Base-by-base conservation (phyloP, 2,113 vertebrate genomes). In the Empidonax alnorum region DNA sequence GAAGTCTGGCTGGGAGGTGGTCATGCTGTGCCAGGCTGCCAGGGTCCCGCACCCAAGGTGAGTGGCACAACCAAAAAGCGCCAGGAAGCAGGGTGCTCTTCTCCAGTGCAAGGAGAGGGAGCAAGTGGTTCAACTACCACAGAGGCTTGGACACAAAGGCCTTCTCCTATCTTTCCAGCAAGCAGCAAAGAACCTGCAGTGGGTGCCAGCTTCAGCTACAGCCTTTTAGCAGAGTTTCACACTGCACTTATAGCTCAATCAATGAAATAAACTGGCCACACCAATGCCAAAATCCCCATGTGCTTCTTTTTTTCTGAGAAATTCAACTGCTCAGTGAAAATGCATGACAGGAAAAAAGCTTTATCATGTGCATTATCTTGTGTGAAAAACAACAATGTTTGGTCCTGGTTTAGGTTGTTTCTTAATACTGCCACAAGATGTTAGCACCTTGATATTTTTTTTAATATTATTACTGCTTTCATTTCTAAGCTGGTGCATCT, bases 121-220 rank as follows among this genome's bases (percentile, higher is more conserved):
- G 21, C 33, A n/a, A 42, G 61, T 0, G 1, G 23, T 14, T 14
- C 2, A 3, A 14, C 20, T 39, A 61, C 27, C 25, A n/a, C 1
- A 2, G 59, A 37, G 39, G 21, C 27, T 49, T 2, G 1, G 31
- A 42, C 46, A 66, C 2, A 1, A 1, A 3, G 0, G 1, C 44
- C 35, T 61, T 35, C 22, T 39, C 33, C 33, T 41, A 42, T 55
- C 46, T 74, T 46, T 13, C 44, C 37, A 42, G 33, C 23, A 52
- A 73, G 44, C 49, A 30, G 31, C 77, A 63, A 84, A 84, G 27
- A 11, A 5, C 46, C 66, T 86, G 76, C 75, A 71, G 90, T 21
- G 49, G 52, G 31, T 20, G 8, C 33, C 3, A 23, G 15, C 42
- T 92, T 33, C 7, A 24, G 79, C 46, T 47, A 53, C 9, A n/a